A percentile compares a stretch with the other conserved stretches of the same genome.
These are phyloP conservation scores for Cryptocephalus moraei DNA, from an alignment of 2,888 invertebrate genomes.

Conservation along the genomic window DNA sequence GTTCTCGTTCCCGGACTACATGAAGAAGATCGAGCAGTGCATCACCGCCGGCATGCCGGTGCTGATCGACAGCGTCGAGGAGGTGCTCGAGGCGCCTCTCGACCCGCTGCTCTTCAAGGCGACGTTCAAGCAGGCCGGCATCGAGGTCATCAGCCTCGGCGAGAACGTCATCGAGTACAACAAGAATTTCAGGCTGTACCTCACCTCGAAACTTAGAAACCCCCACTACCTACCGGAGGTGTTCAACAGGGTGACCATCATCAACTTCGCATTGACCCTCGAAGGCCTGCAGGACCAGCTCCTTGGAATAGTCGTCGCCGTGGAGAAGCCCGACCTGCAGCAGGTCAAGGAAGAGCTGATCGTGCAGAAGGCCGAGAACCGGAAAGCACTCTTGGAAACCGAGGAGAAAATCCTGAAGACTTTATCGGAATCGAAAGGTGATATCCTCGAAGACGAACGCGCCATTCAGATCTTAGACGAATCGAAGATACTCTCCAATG, in stretches of 20 bases:
- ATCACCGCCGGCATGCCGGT: slow-evolving; percentile 69
- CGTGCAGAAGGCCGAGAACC: slow-evolving; percentile 69
- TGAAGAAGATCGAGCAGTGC: slow-evolving; percentile 63
- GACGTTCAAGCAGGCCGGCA: slow-evolving; percentile 63
- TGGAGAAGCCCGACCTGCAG: slow-evolving; percentile 76
- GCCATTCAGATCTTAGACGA: slow-evolving; percentile 82
- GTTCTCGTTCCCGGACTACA: slow-evolving; percentile 64
- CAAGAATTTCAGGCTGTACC: slow-evolving; percentile 64
- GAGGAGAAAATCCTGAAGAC: slow-evolving; percentile 84
- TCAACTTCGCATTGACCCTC: slow-evolving; percentile 75
- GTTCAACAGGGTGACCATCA: slow-evolving; percentile 70
- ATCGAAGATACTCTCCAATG: slow-evolving; percentile 70
- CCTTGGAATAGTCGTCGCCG: slow-evolving; percentile 73
- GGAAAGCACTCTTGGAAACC: slow-evolving; percentile 68
- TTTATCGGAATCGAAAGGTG: slow-evolving; percentile 70
- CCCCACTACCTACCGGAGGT: slow-evolving; percentile 80
- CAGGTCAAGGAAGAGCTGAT: slow-evolving; percentile 70
- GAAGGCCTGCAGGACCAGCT: slow-evolving; percentile 78
- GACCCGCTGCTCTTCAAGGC: slow-evolving; percentile 68
- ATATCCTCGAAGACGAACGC: slow-evolving; percentile 83
- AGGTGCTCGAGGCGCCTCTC: slow-evolving; percentile 68
- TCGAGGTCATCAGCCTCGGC: slow-evolving; percentile 65
- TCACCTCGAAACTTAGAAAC: slow-evolving; percentile 74
- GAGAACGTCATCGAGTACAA: slow-evolving; percentile 71
- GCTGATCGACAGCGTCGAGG: slow-evolving; percentile 65